Percentiles rank a stretch among this genome's conserved stretches.
phyloP scores from a whole-genome alignment of 1,140 invertebrate genomes.

The Macrotrachela quadricornifera region DNA sequence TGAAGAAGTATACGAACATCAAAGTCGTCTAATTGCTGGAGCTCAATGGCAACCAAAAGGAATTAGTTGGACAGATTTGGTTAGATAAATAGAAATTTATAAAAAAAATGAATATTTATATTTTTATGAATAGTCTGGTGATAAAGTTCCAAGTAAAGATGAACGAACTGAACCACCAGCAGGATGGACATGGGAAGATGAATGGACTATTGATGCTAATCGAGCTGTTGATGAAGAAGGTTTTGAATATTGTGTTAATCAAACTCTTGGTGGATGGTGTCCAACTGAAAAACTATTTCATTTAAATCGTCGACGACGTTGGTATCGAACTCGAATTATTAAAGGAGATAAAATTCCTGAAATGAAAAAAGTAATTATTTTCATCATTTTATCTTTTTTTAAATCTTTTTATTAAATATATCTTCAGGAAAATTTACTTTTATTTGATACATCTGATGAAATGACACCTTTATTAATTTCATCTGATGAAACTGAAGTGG shows the following conservation, averaged over 20 bases:
- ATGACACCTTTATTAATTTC: too few species aligned
- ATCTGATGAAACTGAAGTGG: too few species aligned
- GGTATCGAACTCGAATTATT: slow-evolving; percentile 22
- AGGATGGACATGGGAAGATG: slow-evolving; percentile 34
- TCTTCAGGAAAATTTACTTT: too few species aligned
- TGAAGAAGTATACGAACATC: slow-evolving; percentile 33
- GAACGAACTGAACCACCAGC: slow-evolving; percentile 19
- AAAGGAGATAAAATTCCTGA: too few species aligned
- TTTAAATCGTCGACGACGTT: slow-evolving; percentile 30
- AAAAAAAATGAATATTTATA: too few species aligned
- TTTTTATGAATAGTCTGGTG: slow-evolving; percentile 18
- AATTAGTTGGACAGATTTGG: slow-evolving; percentile 29
- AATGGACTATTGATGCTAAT: slow-evolving; percentile 32
- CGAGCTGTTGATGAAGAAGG: slow-evolving; percentile 26
- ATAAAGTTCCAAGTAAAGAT: slow-evolving; percentile 17
- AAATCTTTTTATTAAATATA: too few species aligned
- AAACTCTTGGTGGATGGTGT: slow-evolving; percentile 30
- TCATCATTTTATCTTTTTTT: too few species aligned
- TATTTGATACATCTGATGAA: too few species aligned
- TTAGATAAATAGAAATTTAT: slow-evolving; percentile 9
- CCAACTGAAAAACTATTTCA: slow-evolving; percentile 33
- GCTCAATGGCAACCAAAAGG: slow-evolving; percentile 20
- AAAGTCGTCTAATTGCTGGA: slow-evolving; percentile 27
- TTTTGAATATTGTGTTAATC: slow-evolving; percentile 34
- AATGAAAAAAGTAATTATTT: too few species aligned